A percentile compares a stretch with the other conserved stretches of the same genome.
Evolutionary conservation across 2,113 vertebrate genomes (phyloP).

Genomic region (Tetrao urogallus): DNA sequence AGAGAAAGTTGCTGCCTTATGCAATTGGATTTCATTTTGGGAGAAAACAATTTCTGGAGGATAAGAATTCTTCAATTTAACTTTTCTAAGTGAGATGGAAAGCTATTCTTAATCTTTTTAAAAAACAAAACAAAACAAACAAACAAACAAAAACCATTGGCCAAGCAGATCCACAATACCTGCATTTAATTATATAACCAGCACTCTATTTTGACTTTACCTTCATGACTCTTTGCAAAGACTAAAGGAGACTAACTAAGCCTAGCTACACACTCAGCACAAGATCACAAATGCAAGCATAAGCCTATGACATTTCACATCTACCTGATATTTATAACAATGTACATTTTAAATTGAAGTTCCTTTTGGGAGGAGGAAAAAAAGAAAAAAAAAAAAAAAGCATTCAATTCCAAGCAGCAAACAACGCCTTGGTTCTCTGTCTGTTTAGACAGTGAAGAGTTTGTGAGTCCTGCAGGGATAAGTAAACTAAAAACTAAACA

Average conservation of each 20-base stretch:
- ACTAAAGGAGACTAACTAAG: neutral
- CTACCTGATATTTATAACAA: neutral
- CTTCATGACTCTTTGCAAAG: neutral
- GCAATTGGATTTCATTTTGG: neutral
- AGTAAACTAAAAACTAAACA: neutral
- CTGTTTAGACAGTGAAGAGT: neutral
- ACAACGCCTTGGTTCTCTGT: neutral
- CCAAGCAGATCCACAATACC: neutral
- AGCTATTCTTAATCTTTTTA: neutral
- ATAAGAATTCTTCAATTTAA: neutral
- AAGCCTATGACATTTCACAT: neutral
- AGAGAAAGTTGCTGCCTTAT: neutral
- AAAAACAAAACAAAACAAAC: too few species aligned
- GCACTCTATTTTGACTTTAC: neutral
- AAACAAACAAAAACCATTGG: neutral
- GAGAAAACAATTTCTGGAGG: neutral
- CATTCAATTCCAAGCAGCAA: neutral
- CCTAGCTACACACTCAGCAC: neutral
- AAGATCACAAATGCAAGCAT: neutral
- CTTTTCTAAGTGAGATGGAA: neutral
- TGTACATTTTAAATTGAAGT: neutral
- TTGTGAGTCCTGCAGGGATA: neutral
- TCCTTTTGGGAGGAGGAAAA: neutral
- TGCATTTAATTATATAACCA: too few species aligned
- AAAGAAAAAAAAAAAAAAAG: neutral